These are phyloP conservation scores for Galleria mellonella DNA, from an alignment of 1,140 invertebrate genomes.

Conservation along the genomic window DNA sequence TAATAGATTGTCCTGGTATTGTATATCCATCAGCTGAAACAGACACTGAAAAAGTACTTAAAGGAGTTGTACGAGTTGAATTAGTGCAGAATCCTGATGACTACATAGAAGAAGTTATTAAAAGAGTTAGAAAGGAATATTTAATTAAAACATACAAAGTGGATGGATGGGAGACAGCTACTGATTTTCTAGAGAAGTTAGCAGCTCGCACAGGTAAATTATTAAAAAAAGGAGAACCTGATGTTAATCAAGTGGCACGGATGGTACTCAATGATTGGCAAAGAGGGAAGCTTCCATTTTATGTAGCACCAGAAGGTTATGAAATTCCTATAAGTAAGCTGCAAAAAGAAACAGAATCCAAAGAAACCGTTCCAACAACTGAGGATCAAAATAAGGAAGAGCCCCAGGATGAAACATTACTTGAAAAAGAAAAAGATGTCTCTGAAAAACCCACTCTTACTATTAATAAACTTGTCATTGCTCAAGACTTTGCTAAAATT, in stretches of 20 bases:
- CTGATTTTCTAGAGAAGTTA: conserved; percentile 95
- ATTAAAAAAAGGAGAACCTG: conserved; percentile 96
- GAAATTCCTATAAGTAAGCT: conserved; percentile 76
- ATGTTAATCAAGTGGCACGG: conserved; percentile 89
- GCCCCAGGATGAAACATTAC: conserved; percentile 20
- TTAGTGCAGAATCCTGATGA: conserved; percentile 95
- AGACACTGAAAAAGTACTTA: conserved; percentile 97
- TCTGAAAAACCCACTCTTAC: conserved; percentile 36
- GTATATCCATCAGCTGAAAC: conserved; percentile 96
- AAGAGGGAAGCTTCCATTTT: conserved; percentile 96
- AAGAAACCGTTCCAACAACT: conserved; percentile 14
- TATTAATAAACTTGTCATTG: conserved; percentile 72
- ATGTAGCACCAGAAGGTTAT: conserved; percentile 88
- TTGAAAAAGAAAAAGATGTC: conserved; percentile 15
- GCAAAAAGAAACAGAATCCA: conserved; percentile 18
- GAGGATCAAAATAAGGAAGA: conserved; percentile 14
- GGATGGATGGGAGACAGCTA: conserved; percentile 83
- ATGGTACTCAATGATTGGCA: conserved; percentile 99
- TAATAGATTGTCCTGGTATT: conserved; percentile 99
- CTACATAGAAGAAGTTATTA: conserved; percentile 91
- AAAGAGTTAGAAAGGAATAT: conserved; percentile 93
- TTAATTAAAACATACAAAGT: conserved; percentile 94
- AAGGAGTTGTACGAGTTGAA: conserved; percentile 96
- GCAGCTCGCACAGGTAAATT: conserved; percentile 91
- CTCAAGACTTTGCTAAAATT: conserved; percentile 89